Evolutionary conservation across 2,888 invertebrate genomes (phyloP).

Genomic region (Ryuthela nishihirai): DNA sequence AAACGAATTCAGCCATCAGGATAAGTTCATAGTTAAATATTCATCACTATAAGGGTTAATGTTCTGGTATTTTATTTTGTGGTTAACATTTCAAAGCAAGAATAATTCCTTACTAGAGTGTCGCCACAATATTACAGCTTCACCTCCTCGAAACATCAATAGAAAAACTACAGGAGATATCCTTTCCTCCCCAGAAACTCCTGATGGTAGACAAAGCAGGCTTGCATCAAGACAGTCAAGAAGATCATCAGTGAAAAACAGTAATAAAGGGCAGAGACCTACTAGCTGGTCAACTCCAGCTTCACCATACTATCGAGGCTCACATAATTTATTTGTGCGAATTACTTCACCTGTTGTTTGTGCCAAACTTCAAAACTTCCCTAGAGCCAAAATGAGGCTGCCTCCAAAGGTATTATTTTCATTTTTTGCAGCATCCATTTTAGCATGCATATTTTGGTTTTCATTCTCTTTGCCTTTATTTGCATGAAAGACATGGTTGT

Average conservation of each 20-base stretch:
- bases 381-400: slow-evolving; percentile 37
- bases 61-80: no score
- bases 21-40: no score
- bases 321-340: slow-evolving; percentile 33
- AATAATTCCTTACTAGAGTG: no score
- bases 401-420: slow-evolving; percentile 34
- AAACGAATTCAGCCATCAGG: no score
- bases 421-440: neutral
- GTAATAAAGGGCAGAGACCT: slow-evolving; percentile 14
- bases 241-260: slow-evolving; percentile 30
- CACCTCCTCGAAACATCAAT: no score
- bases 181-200: slow-evolving; percentile 8
- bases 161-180: slow-evolving; percentile 31
- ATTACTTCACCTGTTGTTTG: slow-evolving; percentile 36
- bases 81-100: no score
- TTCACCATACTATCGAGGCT: slow-evolving; percentile 34
- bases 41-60: no score
- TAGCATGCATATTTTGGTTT: neutral
- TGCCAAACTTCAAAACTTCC: slow-evolving; percentile 35
- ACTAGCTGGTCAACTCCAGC: slow-evolving; percentile 32
- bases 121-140: no score
- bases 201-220: neutral
- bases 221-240: slow-evolving; percentile 6
- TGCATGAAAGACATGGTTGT: no score
- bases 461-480: neutral